Evolutionary conservation across 2,113 vertebrate genomes (phyloP).

Genomic region (Gallinago jamesoni): DNA sequence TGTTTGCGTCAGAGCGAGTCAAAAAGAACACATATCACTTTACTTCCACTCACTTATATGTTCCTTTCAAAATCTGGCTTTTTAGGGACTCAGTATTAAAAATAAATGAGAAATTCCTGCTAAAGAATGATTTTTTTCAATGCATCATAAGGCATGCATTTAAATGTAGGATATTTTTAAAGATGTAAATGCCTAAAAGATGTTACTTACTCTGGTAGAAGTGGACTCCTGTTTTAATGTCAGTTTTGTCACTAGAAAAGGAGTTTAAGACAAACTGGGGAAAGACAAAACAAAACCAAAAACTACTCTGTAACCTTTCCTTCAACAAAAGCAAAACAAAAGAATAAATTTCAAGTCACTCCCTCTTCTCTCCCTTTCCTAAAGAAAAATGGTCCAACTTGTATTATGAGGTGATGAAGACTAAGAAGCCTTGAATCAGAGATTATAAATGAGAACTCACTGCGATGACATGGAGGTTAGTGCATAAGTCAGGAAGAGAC

Average conservation of each 20-base stretch:
- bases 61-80: conserved; percentile 14
- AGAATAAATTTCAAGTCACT: background rate
- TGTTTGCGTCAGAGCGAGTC: background rate
- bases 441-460: background rate
- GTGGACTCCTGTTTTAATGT: background rate
- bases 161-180: background rate
- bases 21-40: background rate
- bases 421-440: background rate
- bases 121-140: background rate
- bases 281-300: background rate
- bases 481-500: background rate
- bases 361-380: background rate
- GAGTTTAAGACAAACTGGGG: background rate
- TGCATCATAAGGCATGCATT: background rate
- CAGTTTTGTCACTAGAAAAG: background rate
- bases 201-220: background rate
- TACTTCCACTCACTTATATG: background rate
- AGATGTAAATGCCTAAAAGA: background rate
- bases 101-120: conserved; percentile 1
- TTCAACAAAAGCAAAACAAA: background rate
- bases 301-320: background rate
- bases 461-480: background rate
- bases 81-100: conserved; percentile 12
- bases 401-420: background rate
- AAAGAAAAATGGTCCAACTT: background rate